Evolutionary conservation across 2,888 invertebrate genomes (phyloP).

Genomic region (Heliconius erato): DNA sequence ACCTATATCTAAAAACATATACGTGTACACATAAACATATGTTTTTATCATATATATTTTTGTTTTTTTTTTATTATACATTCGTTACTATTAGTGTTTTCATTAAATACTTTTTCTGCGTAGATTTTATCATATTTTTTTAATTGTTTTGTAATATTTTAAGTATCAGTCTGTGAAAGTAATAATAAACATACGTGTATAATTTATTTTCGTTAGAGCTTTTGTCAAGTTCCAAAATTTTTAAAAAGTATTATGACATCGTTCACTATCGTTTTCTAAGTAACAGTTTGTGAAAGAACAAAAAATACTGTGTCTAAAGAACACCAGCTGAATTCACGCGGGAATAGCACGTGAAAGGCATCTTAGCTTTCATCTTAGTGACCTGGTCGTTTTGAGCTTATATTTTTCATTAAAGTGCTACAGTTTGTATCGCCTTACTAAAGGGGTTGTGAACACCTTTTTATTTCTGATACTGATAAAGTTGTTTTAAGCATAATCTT

Average conservation of each 20-base stretch:
- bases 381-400: conserved; percentile 15
- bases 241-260: not conserved
- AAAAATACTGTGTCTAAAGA: not conserved
- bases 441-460: not conserved
- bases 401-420: conserved; percentile 20
- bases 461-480: not conserved
- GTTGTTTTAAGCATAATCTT: not conserved
- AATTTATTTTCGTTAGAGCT: not conserved
- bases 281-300: not conserved
- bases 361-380: conserved; percentile 24
- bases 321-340: not conserved
- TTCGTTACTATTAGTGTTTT: too few species aligned
- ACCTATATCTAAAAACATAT: too few species aligned
- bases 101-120: too few species aligned
- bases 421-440: not conserved
- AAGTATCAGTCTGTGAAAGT: too few species aligned
- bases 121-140: too few species aligned
- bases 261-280: not conserved
- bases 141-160: too few species aligned
- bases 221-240: not conserved
- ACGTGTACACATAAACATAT: too few species aligned
- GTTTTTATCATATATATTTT: too few species aligned
- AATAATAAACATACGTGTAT: not conserved
- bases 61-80: too few species aligned
- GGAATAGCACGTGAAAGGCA: conserved; percentile 21